Conservation (phyloP, 2,113 vertebrate genomes). For the Lycaon pictus region DNA sequence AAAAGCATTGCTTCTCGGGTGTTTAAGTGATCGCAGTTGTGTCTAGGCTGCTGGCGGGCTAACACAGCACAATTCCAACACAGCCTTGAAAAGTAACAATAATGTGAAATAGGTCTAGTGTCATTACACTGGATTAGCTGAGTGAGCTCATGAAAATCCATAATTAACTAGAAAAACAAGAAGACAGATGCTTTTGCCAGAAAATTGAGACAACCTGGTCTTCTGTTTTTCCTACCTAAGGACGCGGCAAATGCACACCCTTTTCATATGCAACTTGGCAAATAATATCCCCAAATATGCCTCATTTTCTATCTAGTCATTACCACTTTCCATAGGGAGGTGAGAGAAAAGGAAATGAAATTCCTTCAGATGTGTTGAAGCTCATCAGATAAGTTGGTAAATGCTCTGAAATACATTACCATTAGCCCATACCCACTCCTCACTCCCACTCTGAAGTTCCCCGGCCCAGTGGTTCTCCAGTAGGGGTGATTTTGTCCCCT, state of each 20-base stretch:
- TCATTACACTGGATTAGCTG: slow-evolving; percentile 85
- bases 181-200: slow-evolving; percentile 63
- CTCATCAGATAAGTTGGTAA: background rate
- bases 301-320: background rate
- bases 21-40: slow-evolving; percentile 57
- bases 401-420: background rate
- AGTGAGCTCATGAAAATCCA: slow-evolving; percentile 82
- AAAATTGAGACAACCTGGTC: slow-evolving; percentile 63
- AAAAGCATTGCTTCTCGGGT: slow-evolving; percentile 35
- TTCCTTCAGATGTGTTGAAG: background rate
- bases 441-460: background rate
- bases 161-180: slow-evolving; percentile 83
- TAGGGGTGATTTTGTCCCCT: background rate
- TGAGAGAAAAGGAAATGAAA: background rate
- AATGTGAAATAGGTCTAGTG: slow-evolving; percentile 82
- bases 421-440: background rate
- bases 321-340: background rate
- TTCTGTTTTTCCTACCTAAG: slow-evolving; percentile 15
- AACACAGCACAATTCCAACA: slow-evolving; percentile 74
- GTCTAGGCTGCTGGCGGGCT: slow-evolving; percentile 72
- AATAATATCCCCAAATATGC: background rate
- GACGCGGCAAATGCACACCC: background rate
- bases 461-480: background rate
- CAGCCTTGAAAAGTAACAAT: slow-evolving; percentile 81
- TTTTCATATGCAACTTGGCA: background rate